phyloP scores from a whole-genome alignment of 2,888 invertebrate species.

The Pherbina coryleti region DNA sequence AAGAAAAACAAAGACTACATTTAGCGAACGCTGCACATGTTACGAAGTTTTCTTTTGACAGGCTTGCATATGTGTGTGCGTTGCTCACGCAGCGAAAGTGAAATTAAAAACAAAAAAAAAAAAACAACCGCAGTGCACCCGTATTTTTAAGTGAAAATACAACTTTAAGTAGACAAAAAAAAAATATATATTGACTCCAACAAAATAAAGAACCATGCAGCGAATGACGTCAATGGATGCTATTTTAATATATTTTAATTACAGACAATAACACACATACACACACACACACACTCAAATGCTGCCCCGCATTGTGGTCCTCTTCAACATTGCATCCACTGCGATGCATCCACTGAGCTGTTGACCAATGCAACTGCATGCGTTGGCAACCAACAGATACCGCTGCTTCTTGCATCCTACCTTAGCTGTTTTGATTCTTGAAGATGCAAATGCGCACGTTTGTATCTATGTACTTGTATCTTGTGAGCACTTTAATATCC shows the following conservation, averaged over 20 bases:
- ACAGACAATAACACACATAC: neutral
- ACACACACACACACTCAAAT: neutral
- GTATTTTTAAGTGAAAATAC: neutral
- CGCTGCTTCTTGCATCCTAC: neutral
- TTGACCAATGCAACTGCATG: slow-evolving; percentile 9
- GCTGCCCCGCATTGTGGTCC: neutral
- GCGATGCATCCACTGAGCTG: neutral
- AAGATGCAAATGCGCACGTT: neutral
- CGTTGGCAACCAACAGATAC: neutral
- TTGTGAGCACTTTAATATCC: neutral
- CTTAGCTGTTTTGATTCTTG: neutral
- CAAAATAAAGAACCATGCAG: neutral
- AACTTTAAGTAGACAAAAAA: slow-evolving; percentile 5
- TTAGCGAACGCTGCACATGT: too few species aligned
- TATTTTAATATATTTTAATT: neutral
- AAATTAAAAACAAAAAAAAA: neutral
- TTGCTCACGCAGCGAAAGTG: slow-evolving; percentile 2
- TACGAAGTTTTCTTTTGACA: neutral
- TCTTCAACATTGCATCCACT: neutral
- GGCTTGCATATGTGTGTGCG: neutral
- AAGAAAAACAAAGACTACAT: too few species aligned
- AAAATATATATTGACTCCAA: neutral
- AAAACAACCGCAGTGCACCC: neutral
- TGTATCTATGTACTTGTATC: neutral
- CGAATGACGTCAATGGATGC: slow-evolving; percentile 4